A percentile compares a stretch with the other conserved stretches of the same genome.
These are phyloP conservation scores for Phoxinus dragarum DNA, from an alignment of 2,797 vertebrate species.

Conservation along the genomic window DNA sequence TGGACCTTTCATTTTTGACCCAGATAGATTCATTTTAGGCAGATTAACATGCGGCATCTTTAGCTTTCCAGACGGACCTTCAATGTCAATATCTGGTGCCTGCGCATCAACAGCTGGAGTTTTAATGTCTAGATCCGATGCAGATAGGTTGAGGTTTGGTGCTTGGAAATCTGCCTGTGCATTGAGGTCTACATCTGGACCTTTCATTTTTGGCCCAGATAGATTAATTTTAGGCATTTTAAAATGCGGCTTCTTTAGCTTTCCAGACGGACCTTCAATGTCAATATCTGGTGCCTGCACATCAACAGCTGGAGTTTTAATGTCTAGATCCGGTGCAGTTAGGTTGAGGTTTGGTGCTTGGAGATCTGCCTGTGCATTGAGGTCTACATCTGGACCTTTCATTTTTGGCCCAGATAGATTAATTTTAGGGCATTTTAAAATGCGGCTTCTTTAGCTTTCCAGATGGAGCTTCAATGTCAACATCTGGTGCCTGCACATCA, in stretches of 20 bases:
- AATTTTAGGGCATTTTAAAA: conserved; percentile 61
- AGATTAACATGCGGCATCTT: conserved; percentile 67
- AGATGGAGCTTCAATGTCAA: conserved; percentile 59
- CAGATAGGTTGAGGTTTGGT: conserved; percentile 50
- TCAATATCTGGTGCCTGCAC: conserved; percentile 59
- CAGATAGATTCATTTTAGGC: conserved; percentile 47
- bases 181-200: conserved; percentile 44
- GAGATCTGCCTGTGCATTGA: conserved; percentile 51
- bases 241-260: conserved; percentile 69
- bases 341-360: conserved; percentile 49
- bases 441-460: conserved; percentile 70
- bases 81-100: conserved; percentile 56
- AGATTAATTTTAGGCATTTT: conserved; percentile 56
- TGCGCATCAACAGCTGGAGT: conserved; percentile 62
- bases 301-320: conserved; percentile 64
- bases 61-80: conserved; percentile 65
- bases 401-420: conserved; percentile 61
- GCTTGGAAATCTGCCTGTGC: conserved; percentile 55
- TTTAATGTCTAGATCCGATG: conserved; percentile 63
- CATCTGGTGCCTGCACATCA: conserved; percentile 59
- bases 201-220: conserved; percentile 67
- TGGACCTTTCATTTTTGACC: conserved; percentile 69
- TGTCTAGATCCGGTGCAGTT: conserved; percentile 58
- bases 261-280: conserved; percentile 63
- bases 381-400: conserved; percentile 60